phyloP scores from a whole-genome alignment of 2,797 vertebrate species.

The Adelosebastes latens region DNA sequence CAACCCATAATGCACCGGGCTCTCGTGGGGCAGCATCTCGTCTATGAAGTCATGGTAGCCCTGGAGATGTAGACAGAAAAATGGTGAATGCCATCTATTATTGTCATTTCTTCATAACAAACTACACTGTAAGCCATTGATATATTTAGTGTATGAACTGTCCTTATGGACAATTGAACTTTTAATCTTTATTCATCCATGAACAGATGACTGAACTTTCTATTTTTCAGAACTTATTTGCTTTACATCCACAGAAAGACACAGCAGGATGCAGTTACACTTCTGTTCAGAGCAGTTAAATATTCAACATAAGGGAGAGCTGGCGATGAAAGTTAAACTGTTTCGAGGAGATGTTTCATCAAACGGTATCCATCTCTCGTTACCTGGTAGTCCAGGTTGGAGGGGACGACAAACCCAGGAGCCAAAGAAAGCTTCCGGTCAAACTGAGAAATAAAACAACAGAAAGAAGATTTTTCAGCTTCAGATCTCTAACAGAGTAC shows the following conservation, averaged over 20 bases:
- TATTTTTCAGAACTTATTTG: background rate
- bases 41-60: slow-evolving; percentile 84
- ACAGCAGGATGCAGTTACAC: background rate
- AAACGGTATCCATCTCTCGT: background rate
- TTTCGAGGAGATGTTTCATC: background rate
- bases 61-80: slow-evolving; percentile 42
- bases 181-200: background rate
- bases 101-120: background rate
- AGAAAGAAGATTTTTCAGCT: background rate
- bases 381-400: slow-evolving; percentile 85
- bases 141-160: background rate
- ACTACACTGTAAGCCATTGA: background rate
- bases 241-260: background rate
- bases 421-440: slow-evolving; percentile 83
- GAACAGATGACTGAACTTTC: background rate
- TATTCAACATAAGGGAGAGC: background rate
- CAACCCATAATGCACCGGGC: slow-evolving; percentile 82
- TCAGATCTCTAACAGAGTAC: background rate
- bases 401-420: slow-evolving; percentile 82
- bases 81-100: background rate
- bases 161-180: background rate
- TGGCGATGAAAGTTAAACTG: background rate
- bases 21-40: slow-evolving; percentile 84
- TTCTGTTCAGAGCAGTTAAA: background rate
- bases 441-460: slow-evolving; percentile 68